Base-by-base conservation (phyloP, 2,797 vertebrate genomes). In the Masticophis lateralis region DNA sequence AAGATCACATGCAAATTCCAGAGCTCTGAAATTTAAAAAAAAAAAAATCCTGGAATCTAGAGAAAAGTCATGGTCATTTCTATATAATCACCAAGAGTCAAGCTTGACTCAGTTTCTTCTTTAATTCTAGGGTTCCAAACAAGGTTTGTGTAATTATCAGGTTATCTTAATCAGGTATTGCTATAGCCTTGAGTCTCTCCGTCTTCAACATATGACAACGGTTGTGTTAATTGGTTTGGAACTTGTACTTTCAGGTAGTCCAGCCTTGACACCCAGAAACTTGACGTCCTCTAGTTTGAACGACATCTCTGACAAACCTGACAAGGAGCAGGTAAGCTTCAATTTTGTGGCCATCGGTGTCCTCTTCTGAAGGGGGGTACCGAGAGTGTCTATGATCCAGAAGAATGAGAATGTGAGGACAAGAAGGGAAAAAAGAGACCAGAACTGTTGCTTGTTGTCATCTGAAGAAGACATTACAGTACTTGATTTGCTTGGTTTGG, bases 271-370 rank as follows among this genome's bases (percentile, higher is more conserved):
- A 51, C 99, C 98, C 95, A 98, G 98, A 93, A 98, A 99, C 97
- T 96, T 99, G 97, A 98, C 98, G 28, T 99, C 99, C 95, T 98
- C 98, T 97, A 99, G 99, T 96, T 96, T 99, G 95, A 99, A 99
- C 0, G 99, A 99, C 97, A 99, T 99, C 96, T 99, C 99, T 0
- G 99, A 99, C 97, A 99, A 99, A 95, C 99, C 99, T 0, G 99
- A 99, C 83, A 99, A 99, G 95, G 99, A 99, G 12, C 99, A 99
- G 98, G 99, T 99, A 97, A 98, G 98, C 94, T 22, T 28, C 91
- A 13, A 32, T 0, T 63, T 60, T 16, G 43, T 57, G 37, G 4
- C 5, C 5, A 2, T 43, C 9, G 0, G 37, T 43, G 11, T 90
- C 32, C 0, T 0, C 89, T 91, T 32, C 43, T 25, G 0, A 86